Base-by-base conservation (phyloP, 1,140 invertebrate species). In the Drosophila kepulauana region DNA sequence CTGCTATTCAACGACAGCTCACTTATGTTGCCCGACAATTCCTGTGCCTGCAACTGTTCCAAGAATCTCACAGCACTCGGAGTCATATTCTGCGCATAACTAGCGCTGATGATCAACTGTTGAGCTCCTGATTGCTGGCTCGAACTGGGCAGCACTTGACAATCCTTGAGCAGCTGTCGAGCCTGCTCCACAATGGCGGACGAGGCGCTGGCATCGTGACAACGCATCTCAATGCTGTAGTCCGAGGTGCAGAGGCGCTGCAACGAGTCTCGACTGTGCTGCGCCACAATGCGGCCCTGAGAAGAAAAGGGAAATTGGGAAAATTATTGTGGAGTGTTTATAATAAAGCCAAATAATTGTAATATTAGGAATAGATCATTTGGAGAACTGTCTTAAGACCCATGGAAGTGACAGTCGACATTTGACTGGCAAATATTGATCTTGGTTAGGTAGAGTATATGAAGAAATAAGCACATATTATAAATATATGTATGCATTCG, bases 281-380 rank as follows among this genome's bases (percentile, higher is more conserved):
- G 86, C n/a, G 88, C 86, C 8, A 92, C 79, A 16, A 92, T 81
- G 78, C 78, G 82, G 8, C 92, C 92, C 92, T 92, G 16, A n/a
- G 3, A 3, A 8, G 8, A n/a, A 16, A 61, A 5, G 11, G 28
- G 35, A 7, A 25, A 13, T 16, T 5, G 33, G 7, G 25, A 33
- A 2, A 8, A 2, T 25, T 25, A 25, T 25, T 25, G 20, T 25
- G 0, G 3, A 25, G 20, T 0, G 3, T 4, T 0, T 25, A 25
- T 25, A 25, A 25, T 25, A 4, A 25, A 25, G 20, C 20, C 20
- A 25, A 25, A 25, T 25, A 25, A 25, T 25, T 25, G 20, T 25
- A 25, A 3, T 25, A 3, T 25, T 25, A 25, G 20, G 20, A 25
- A 25, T 25, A 25, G 20, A 25, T 25, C 3, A 25, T 25, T 25